A percentile compares a stretch with the other conserved stretches of the same genome.
These are phyloP conservation scores for Drosophila insularis DNA, from an alignment of 1,140 invertebrate species.

Conservation along the genomic window DNA sequence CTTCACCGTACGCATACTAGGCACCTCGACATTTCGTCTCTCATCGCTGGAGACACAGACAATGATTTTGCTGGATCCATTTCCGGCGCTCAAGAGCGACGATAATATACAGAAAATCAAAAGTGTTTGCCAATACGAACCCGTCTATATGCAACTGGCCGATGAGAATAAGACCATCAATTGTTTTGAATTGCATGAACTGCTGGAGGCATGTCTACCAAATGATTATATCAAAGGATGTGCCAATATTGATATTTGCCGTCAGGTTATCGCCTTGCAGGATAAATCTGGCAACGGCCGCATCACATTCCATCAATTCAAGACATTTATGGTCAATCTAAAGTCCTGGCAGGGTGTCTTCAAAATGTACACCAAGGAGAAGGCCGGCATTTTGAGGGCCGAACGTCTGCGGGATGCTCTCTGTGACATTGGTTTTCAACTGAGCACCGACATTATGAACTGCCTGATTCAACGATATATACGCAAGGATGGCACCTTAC, in stretches of 20 bases:
- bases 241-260: conserved; percentile 94
- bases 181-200: conserved; percentile 95
- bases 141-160: conserved; percentile 94
- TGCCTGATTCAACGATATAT: conserved; percentile 93
- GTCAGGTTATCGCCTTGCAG: conserved; percentile 93
- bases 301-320: conserved; percentile 93
- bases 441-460: conserved; percentile 92
- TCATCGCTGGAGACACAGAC: conserved; percentile 88
- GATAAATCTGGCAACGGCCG: conserved; percentile 92
- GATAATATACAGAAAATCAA: conserved; percentile 66
- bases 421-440: conserved; percentile 93
- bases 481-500: conserved; percentile 95
- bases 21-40: conserved; percentile 64
- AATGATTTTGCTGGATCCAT: conserved; percentile 91
- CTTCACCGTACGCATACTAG: conserved; percentile 77
- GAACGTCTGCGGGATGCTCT: conserved; percentile 93
- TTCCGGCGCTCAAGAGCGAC: conserved; percentile 86
- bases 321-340: conserved; percentile 95
- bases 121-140: conserved; percentile 90
- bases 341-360: conserved; percentile 96
- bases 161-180: conserved; percentile 94
- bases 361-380: conserved; percentile 94
- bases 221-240: conserved; percentile 98
- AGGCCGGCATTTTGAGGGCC: conserved; percentile 93
- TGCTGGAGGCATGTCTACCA: conserved; percentile 94